These are phyloP conservation scores for Ursus arctos DNA, from an alignment of 2,113 vertebrate species.

Conservation along the genomic window DNA sequence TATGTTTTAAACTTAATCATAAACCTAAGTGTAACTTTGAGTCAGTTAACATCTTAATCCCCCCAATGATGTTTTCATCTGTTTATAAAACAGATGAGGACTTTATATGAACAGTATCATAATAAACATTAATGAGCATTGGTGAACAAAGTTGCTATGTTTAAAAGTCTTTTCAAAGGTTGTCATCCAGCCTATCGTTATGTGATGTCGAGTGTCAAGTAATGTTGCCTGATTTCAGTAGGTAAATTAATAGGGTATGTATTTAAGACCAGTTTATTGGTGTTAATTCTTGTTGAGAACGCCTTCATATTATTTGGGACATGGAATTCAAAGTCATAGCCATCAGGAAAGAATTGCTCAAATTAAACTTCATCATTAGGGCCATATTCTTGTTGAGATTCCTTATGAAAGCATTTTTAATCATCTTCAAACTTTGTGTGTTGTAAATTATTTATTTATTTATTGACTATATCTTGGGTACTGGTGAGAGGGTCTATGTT, in stretches of 20 bases:
- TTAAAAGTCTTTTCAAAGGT: slow-evolving; percentile 66
- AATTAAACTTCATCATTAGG: neutral
- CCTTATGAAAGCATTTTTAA: neutral
- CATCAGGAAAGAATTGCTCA: neutral
- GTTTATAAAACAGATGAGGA: slow-evolving; percentile 1
- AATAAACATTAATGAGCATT: neutral
- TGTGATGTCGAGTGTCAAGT: neutral
- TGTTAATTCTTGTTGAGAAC: slow-evolving; percentile 33
- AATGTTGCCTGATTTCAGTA: neutral
- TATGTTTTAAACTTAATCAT: slow-evolving; percentile 7
- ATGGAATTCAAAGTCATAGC: neutral
- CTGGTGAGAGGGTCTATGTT: neutral
- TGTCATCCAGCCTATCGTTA: neutral
- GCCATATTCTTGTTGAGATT: neutral
- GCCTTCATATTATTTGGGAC: neutral
- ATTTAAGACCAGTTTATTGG: neutral
- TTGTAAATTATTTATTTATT: slow-evolving; percentile 21
- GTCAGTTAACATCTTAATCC: neutral
- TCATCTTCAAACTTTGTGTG: neutral
- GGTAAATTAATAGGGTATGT: neutral
- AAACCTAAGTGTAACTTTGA: slow-evolving; percentile 28
- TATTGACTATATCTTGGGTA: neutral
- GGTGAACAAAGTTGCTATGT: neutral
- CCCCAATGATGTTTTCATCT: neutral
- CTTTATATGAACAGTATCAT: neutral